phyloP scores from a whole-genome alignment of 2,888 invertebrate species.

The Punctoribates punctum region DNA sequence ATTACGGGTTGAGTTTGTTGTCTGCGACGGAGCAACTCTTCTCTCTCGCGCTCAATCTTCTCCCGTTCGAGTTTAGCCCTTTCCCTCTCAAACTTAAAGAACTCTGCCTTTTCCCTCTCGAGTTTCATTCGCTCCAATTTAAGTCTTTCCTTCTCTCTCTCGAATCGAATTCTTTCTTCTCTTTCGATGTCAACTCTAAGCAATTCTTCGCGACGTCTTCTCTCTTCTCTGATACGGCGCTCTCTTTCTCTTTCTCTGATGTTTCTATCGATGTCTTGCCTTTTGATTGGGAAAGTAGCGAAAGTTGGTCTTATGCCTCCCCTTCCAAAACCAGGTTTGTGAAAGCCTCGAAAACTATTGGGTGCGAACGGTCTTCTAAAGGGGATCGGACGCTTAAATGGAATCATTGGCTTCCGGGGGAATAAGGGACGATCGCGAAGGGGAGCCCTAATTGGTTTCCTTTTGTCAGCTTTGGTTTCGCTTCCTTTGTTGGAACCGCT shows the following conservation, averaged over 20 bases:
- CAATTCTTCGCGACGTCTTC: slow-evolving; percentile 62
- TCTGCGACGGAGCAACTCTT: slow-evolving; percentile 71
- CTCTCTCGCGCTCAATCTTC: slow-evolving; percentile 57
- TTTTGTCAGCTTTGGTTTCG: slow-evolving; percentile 47
- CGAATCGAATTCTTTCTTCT: slow-evolving; percentile 60
- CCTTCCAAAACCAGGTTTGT: not conserved
- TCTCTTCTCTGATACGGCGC: slow-evolving; percentile 35
- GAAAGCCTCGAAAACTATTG: not conserved
- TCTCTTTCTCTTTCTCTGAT: slow-evolving; percentile 45
- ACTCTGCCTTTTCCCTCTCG: slow-evolving; percentile 80
- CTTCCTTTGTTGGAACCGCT: slow-evolving; percentile 48
- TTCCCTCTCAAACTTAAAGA: slow-evolving; percentile 76
- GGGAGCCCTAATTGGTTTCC: not conserved
- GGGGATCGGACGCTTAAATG: slow-evolving; percentile 10
- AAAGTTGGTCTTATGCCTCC: not conserved
- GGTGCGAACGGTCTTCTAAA: not conserved
- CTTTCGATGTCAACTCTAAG: slow-evolving; percentile 75
- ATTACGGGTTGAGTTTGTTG: slow-evolving; percentile 63
- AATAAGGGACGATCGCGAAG: not conserved
- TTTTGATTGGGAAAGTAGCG: not conserved
- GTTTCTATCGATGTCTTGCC: slow-evolving; percentile 34
- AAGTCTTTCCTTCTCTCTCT: slow-evolving; percentile 59
- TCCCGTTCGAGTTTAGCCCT: slow-evolving; percentile 44
- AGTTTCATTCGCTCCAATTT: slow-evolving; percentile 70
- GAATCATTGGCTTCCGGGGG: not conserved